A percentile compares a stretch with the other conserved stretches of the same genome.
These are phyloP conservation scores for Eristalinus aeneus DNA, from an alignment of 2,888 invertebrate genomes.

Conservation along the genomic window DNA sequence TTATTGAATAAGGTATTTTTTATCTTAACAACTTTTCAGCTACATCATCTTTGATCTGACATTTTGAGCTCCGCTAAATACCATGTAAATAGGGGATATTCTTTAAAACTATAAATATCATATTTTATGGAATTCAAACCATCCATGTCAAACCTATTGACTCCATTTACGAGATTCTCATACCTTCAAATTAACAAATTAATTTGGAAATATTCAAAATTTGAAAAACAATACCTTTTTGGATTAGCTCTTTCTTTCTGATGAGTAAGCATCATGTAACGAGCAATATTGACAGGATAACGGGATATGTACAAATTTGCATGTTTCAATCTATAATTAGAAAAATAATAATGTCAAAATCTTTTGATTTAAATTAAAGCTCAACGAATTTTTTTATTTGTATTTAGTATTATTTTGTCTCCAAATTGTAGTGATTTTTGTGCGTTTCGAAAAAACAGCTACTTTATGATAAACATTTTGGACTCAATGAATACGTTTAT, in stretches of 20 bases:
- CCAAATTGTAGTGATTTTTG: no score
- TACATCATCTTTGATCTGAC: slow-evolving; percentile 76
- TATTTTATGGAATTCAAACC: slow-evolving; percentile 93
- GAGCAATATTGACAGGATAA: slow-evolving; percentile 94
- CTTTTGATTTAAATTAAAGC: no score
- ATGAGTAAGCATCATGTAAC: slow-evolving; percentile 98
- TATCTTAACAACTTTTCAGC: slow-evolving; percentile 8
- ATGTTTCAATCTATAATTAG: slow-evolving; percentile 83
- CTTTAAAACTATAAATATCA: slow-evolving; percentile 85
- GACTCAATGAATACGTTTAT: no score
- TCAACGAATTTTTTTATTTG: no score
- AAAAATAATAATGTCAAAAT: not conserved
- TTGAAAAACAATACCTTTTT: slow-evolving; percentile 84
- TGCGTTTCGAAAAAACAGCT: no score
- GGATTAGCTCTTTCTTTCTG: slow-evolving; percentile 94
- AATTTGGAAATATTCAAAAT: not conserved
- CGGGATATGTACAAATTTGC: slow-evolving; percentile 94
- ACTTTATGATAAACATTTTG: no score
- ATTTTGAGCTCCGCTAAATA: slow-evolving; percentile 87
- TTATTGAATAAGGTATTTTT: slow-evolving; percentile 26
- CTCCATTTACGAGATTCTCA: slow-evolving; percentile 91
- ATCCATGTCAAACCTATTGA: slow-evolving; percentile 90
- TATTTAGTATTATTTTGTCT: no score
- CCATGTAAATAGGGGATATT: slow-evolving; percentile 91
- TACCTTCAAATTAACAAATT: slow-evolving; percentile 84